These are phyloP conservation scores for Neotragus pygmaeus DNA, from an alignment of 2,113 vertebrate genomes.

Conservation along the genomic window DNA sequence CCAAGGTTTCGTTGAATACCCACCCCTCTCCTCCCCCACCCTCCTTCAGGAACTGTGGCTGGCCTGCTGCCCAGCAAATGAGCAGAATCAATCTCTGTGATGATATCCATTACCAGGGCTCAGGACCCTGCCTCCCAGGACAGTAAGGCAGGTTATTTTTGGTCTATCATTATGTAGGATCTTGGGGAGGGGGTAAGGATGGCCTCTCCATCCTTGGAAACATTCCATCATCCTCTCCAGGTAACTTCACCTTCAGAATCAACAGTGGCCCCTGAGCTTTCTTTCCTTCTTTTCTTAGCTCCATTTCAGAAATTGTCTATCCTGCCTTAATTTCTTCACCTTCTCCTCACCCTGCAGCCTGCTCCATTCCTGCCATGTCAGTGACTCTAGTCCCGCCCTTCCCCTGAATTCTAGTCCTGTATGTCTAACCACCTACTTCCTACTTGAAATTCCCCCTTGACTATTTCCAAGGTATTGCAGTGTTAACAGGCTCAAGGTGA, in stretches of 20 bases:
- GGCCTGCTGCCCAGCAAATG: slow-evolving; percentile 3
- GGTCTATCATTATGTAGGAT: background rate
- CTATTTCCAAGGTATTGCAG: background rate
- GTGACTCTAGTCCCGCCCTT: background rate
- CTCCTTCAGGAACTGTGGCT: background rate
- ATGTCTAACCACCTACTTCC: background rate
- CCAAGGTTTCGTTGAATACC: background rate
- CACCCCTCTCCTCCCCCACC: background rate
- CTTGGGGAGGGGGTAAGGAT: background rate
- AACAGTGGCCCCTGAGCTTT: background rate
- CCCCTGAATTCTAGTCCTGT: background rate
- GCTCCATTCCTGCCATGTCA: background rate
- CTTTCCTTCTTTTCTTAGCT: background rate
- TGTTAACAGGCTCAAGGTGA: background rate
- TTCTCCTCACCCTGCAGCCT: background rate
- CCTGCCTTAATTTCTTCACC: background rate
- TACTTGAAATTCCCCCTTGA: background rate
- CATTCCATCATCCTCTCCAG: background rate
- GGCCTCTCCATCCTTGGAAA: background rate
- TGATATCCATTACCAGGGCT: background rate
- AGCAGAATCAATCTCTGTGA: slow-evolving; percentile 38
- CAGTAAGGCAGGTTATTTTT: slow-evolving; percentile 32
- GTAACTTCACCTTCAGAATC: background rate
- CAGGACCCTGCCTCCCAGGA: background rate
- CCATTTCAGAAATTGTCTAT: background rate